Evolutionary conservation across 2,797 vertebrate genomes (phyloP).

Genomic region (Antennarius maculatus): DNA sequence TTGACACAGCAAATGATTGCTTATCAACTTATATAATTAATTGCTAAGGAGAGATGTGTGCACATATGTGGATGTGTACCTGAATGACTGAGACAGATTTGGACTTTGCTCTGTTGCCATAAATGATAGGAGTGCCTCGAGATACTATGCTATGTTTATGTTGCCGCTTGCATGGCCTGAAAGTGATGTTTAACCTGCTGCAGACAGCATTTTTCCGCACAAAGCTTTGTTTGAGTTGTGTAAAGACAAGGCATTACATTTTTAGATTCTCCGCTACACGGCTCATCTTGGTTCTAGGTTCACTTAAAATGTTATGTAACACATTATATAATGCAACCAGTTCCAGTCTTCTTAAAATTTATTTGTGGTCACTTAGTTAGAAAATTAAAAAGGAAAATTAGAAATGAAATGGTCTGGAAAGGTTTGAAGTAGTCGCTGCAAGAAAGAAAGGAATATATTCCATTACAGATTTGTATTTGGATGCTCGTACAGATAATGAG

Average conservation of each 20-base stretch:
- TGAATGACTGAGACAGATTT: slow-evolving; percentile 38
- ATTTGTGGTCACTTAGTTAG: slow-evolving; percentile 1
- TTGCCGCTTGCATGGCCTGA: slow-evolving; percentile 79
- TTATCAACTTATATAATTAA: slow-evolving; percentile 59
- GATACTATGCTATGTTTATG: slow-evolving; percentile 80
- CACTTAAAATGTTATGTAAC: background rate
- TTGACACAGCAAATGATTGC: slow-evolving; percentile 30
- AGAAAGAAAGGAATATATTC: too few relatives aligned
- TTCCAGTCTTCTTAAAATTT: background rate
- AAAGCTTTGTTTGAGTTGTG: slow-evolving; percentile 16
- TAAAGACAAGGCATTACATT: slow-evolving; percentile 7
- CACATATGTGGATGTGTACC: slow-evolving; percentile 11
- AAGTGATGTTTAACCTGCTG: slow-evolving; percentile 57
- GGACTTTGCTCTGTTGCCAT: slow-evolving; percentile 85
- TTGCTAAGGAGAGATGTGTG: slow-evolving; percentile 23
- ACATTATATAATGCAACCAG: background rate
- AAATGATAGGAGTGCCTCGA: slow-evolving; percentile 86
- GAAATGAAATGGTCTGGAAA: background rate
- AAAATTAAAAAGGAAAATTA: too few relatives aligned
- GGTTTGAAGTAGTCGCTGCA: slow-evolving; percentile 2
- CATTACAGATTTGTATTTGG: background rate
- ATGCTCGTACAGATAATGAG: slow-evolving; percentile 21
- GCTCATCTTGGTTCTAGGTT: background rate
- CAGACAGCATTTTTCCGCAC: slow-evolving; percentile 7
- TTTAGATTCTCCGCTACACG: background rate